Base-by-base conservation (phyloP, 2,113 vertebrate species). In the Taxidea taxus region DNA sequence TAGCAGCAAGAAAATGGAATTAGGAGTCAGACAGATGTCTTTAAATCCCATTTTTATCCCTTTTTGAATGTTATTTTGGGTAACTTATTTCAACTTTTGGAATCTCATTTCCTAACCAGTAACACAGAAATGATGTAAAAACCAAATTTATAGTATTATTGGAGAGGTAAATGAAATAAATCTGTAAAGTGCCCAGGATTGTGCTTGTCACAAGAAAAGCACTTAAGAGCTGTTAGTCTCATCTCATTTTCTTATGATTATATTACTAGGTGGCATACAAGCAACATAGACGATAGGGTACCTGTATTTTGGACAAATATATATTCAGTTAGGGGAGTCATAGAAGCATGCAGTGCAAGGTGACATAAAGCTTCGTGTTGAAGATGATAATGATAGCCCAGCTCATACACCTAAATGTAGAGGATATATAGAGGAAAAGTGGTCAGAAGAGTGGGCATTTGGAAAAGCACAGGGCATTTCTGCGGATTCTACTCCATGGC, bases 1-100 rank as follows among this genome's bases (percentile, higher is more conserved):
- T 39, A 87, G 15, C 81, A 78, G 81, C 80, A 95, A 92, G 93
- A 94, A 94, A 95, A 84, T 90, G 66, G 84, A 95, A 77, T 96
- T 95, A 90, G 34, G 20, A 78, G 27, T 44, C 74, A 90, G 62
- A 86, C 23, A 97, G 47, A 64, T 94, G 39, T 87, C 51, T 94
- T 90, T 94, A 78, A 92, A 44, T 96, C 72, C 54, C 29, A 66
- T 72, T 90, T 95, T 92, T 92, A 60, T 47, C 39, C 6, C 7
- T 54, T 54, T 93, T 64, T 72, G 34, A 80, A 39, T 87, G 49
- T 54, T 93, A 62, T 89, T 95, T 95, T 44, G 20, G 31, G 62
- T 94, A 87, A 90, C 58, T 87, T 85, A 34, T 87, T 80, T 95
- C 23, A 86, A 58, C 54, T 85, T 87, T 78, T 83, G 60, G 49